These are phyloP conservation scores for Drosophila monieri DNA, from an alignment of 2,888 invertebrate genomes.

Conservation along the genomic window DNA sequence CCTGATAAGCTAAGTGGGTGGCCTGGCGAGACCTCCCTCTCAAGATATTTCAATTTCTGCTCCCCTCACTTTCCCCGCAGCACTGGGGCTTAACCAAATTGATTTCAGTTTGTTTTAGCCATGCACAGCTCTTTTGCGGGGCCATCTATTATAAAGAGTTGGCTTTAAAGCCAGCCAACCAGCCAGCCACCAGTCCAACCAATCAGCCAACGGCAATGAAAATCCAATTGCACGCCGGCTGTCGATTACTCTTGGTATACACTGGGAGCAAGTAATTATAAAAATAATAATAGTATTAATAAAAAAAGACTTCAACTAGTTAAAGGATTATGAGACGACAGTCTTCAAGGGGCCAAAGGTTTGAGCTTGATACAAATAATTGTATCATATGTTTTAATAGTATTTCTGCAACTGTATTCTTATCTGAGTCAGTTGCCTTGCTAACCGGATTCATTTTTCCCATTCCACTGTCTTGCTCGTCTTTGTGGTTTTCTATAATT, in stretches of 20 bases:
- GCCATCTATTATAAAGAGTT: conserved; percentile 66
- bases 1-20: conserved; percentile 66
- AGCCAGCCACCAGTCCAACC: conserved; percentile 29
- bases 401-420: conserved; percentile 12
- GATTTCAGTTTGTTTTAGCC: conserved; percentile 77
- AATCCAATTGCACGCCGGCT: conserved; percentile 46
- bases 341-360: too few relatives aligned
- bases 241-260: conserved; percentile 57
- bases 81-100: conserved; percentile 65
- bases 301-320: too few relatives aligned
- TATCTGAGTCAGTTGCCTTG: conserved; percentile 11
- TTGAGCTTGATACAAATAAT: too few relatives aligned
- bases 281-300: not conserved
- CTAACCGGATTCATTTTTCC: conserved; percentile 53
- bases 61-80: conserved; percentile 11
- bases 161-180: conserved; percentile 57
- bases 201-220: conserved; percentile 41
- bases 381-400: too few relatives aligned
- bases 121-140: conserved; percentile 43
- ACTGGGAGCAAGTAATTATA: conserved; percentile 9
- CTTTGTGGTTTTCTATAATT: conserved; percentile 63
- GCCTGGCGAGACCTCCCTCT: conserved; percentile 8
- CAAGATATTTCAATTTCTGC: not conserved
- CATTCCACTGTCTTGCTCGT: conserved; percentile 18
- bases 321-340: too few relatives aligned